phyloP scores from a whole-genome alignment of 23 tunicate genomes.

The Oikopleura vanhoeffeni region DNA sequence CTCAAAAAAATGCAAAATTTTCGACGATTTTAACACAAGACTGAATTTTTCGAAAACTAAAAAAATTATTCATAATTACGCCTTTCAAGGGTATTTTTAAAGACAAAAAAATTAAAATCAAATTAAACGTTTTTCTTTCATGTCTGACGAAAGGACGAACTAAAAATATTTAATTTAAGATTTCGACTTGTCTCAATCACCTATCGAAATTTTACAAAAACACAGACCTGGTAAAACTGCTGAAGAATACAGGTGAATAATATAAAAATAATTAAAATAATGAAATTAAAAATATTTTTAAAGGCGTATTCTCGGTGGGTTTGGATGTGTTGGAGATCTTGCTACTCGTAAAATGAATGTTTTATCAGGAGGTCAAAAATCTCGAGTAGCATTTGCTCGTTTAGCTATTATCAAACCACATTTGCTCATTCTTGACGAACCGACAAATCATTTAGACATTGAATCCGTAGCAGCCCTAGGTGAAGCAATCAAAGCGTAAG shows the following conservation, averaged over 20 bases:
- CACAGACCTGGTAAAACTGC: slow-evolving; percentile 46
- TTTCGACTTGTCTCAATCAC: slow-evolving; percentile 46
- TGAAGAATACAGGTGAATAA: slow-evolving; percentile 73
- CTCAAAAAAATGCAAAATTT: too few species aligned
- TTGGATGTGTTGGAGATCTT: slow-evolving; percentile 78
- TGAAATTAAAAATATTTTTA: too few species aligned
- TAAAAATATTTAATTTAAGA: too few species aligned
- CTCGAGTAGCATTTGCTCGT: slow-evolving; percentile 69
- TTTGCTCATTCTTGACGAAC: slow-evolving; percentile 96
- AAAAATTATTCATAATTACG: too few species aligned
- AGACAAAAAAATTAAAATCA: too few species aligned
- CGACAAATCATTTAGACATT: slow-evolving; percentile 95
- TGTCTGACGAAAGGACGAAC: too few species aligned
- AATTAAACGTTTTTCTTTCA: too few species aligned
- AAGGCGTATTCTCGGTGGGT: slow-evolving; percentile 69
- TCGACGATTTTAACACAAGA: too few species aligned
- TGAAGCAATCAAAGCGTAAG: too few species aligned
- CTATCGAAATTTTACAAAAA: slow-evolving; percentile 35
- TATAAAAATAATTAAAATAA: too few species aligned
- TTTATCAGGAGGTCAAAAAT: slow-evolving; percentile 91
- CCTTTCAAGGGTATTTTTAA: too few species aligned
- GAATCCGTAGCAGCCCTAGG: slow-evolving; percentile 97
- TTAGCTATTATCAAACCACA: slow-evolving; percentile 73
- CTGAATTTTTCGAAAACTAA: too few species aligned
- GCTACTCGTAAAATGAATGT: slow-evolving; percentile 45